phyloP scores from a whole-genome alignment of 2,888 invertebrate genomes.

The Melikaiella ostensackeni region DNA sequence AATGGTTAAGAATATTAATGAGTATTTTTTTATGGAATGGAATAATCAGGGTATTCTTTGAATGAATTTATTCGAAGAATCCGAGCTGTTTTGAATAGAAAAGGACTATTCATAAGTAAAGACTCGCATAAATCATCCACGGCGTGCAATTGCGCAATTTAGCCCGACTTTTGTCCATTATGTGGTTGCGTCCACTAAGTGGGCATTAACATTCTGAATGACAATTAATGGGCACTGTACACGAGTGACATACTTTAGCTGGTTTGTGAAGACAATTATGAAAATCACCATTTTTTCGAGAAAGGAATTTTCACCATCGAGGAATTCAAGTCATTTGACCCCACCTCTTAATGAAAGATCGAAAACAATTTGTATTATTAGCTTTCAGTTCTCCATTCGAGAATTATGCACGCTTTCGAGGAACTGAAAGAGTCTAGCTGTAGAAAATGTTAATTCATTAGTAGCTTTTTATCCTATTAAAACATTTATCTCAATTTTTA shows the following conservation, averaged over 20 bases:
- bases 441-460: background rate
- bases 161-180: background rate
- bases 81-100: background rate
- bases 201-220: conserved; percentile 26
- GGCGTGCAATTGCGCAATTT: conserved; percentile 5
- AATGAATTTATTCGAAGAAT: background rate
- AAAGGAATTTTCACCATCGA: background rate
- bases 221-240: conserved; percentile 3
- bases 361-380: background rate
- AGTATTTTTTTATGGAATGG: background rate
- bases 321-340: background rate
- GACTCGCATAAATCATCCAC: background rate
- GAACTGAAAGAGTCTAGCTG: no score
- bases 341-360: background rate
- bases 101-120: background rate
- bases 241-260: conserved; percentile 1
- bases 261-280: conserved; percentile 12
- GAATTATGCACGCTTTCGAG: background rate
- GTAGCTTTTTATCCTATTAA: background rate
- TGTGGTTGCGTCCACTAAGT: conserved; percentile 20
- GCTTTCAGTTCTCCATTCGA: background rate
- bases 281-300: background rate
- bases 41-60: background rate
- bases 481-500: background rate
- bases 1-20: background rate